Percentiles rank a stretch among this genome's conserved stretches.
Evolutionary conservation across 2,888 invertebrate genomes (phyloP).

Genomic region (Ametastegia equiseti): DNA sequence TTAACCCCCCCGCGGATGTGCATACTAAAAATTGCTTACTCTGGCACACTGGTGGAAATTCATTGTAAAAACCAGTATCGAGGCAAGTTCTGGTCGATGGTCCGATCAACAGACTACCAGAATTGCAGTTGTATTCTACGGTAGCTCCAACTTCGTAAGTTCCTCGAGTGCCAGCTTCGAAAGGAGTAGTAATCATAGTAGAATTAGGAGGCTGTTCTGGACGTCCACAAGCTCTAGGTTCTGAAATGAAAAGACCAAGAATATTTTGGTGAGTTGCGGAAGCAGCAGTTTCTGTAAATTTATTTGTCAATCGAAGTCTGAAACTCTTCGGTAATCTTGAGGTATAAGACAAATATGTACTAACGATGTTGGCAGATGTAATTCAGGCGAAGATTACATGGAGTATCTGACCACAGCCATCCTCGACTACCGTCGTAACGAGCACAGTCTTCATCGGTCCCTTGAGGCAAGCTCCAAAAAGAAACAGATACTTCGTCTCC

Average conservation of each 20-base stretch:
- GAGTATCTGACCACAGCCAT: constrained; percentile 96
- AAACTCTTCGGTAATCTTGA: constrained; percentile 7
- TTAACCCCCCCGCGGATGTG: too few relatives aligned
- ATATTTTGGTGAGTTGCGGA: background rate
- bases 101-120: constrained; percentile 92
- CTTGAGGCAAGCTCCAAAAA: constrained; percentile 92
- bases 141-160: constrained; percentile 86
- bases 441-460: constrained; percentile 90
- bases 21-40: constrained; percentile 82
- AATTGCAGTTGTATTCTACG: constrained; percentile 91
- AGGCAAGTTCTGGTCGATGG: constrained; percentile 90
- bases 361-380: constrained; percentile 96
- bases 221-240: constrained; percentile 93
- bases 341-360: constrained; percentile 74
- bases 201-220: constrained; percentile 97
- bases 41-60: constrained; percentile 95
- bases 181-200: constrained; percentile 81
- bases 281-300: constrained; percentile 8
- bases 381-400: constrained; percentile 89
- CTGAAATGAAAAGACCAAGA: constrained; percentile 74
- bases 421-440: constrained; percentile 95
- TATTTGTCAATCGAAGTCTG: background rate
- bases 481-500: constrained; percentile 93
- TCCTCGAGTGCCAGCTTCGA: constrained; percentile 81
- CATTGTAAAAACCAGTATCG: constrained; percentile 95